phyloP scores from a whole-genome alignment of 2,113 vertebrate genomes.

The Spea bombifrons region DNA sequence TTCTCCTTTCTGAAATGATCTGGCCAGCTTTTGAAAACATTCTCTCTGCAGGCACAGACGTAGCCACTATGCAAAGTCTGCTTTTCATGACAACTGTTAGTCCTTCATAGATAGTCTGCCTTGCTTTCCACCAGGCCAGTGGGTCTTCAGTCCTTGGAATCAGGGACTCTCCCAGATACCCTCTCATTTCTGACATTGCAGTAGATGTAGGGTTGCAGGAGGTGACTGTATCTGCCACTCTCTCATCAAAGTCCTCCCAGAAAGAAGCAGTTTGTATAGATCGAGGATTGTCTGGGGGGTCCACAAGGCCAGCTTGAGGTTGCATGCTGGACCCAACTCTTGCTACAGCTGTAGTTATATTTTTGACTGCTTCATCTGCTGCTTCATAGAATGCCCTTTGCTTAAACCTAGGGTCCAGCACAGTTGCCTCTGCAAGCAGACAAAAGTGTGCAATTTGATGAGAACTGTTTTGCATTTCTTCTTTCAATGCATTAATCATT shows the following conservation, averaged over 20 bases:
- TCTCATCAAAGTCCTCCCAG: neutral
- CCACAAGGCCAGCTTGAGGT: neutral
- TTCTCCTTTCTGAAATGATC: no score
- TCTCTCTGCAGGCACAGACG: no score
- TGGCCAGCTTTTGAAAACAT: no score
- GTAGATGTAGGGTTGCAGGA: no score
- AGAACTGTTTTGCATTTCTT: conserved; percentile 2
- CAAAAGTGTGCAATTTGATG: neutral
- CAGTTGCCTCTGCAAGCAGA: no score
- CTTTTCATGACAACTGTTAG: no score
- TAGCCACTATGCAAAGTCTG: no score
- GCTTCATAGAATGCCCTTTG: neutral
- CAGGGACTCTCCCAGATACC: neutral
- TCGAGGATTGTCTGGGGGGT: neutral
- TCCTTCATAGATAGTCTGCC: neutral
- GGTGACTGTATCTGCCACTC: no score
- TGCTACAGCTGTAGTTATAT: conserved; percentile 4
- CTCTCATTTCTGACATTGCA: neutral
- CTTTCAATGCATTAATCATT: neutral
- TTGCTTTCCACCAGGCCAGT: conserved; percentile 5
- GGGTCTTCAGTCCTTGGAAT: neutral
- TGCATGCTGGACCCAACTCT: neutral
- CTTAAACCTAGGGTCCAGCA: conserved; percentile 1
- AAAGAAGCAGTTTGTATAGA: neutral
- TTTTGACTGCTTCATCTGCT: neutral